These are phyloP conservation scores for Eumacrocentrus americanus DNA, from an alignment of 2,888 invertebrate species.

Conservation along the genomic window DNA sequence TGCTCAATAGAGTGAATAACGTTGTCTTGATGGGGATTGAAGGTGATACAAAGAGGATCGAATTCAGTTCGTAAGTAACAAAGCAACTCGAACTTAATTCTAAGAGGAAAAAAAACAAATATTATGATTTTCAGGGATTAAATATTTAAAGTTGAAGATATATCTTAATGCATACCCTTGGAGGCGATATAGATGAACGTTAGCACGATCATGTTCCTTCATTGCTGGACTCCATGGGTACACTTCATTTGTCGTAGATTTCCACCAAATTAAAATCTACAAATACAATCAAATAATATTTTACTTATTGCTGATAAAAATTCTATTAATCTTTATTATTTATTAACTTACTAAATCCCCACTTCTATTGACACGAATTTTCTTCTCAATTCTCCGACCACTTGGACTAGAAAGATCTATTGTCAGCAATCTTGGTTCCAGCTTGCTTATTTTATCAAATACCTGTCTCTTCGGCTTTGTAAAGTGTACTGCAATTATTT, in stretches of 20 bases:
- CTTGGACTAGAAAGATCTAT: constrained; percentile 66
- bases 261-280: constrained; percentile 78
- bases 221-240: constrained; percentile 91
- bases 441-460: constrained; percentile 69
- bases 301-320: not conserved
- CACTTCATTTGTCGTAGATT: constrained; percentile 81
- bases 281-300: constrained; percentile 14
- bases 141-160: constrained; percentile 11
- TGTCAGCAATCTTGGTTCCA: constrained; percentile 72
- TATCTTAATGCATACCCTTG: constrained; percentile 66
- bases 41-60: constrained; percentile 82
- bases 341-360: constrained; percentile 62
- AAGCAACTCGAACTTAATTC: constrained; percentile 74
- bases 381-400: constrained; percentile 65
- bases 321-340: not conserved
- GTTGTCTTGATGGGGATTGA: constrained; percentile 75
- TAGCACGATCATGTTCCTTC: constrained; percentile 85
- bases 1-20: constrained; percentile 83
- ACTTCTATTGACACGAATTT: constrained; percentile 63
- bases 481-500: constrained; percentile 72
- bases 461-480: constrained; percentile 66
- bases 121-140: not conserved
- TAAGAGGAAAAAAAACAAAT: no score
- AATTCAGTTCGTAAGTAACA: constrained; percentile 86
- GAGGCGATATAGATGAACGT: constrained; percentile 81